Evolutionary conservation across 2,113 vertebrate genomes (phyloP), one percentile per base, ranked within the genome.

Genomic region (Salvator merianae): DNA sequence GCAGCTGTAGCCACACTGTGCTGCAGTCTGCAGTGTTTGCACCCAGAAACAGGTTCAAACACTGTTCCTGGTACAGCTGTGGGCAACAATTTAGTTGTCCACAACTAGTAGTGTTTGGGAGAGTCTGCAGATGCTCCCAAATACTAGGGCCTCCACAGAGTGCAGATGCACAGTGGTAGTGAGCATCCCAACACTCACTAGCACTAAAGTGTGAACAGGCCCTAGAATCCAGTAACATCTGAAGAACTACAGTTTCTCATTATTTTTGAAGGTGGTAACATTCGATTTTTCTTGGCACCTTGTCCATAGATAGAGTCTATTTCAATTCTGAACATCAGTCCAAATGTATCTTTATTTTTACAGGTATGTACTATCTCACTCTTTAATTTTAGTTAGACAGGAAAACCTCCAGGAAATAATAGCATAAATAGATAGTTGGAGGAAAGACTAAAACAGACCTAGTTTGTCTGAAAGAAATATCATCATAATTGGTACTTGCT

Each of bases 401-500:
- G 68, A 86, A 88, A 81, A 81, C 40, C 53, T 91, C 81, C 85
- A 86, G 75, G 40, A 93, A 93, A 86, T 16, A 78, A 59, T 81
- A 30, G 79, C 80, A 50, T 62, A 68, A 85, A 86, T 3, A 88
- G 65, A 77, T 79, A 82, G 40, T 85, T 88, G 79, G 50, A 89
- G 71, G 69, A 88, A 82, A 83, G 62, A 87, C 28, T 5, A 68
- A 43, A 90, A 84, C 63, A 81, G 40, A 89, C 74, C 79, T 85
- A 84, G 4, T 38, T 81, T 83, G 40, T 88, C 69, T 69, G 40
- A 90, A 78, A 88, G 85, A 86, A 93, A 85, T 65, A 90, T 47
- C 65, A 74, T 50, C 86, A 71, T 88, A 91, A 87, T 86, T 82
- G 87, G 40, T 86, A 66, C 5, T 92, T 89, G 88, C 86, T 90